A percentile compares a stretch with the other conserved stretches of the same genome.
Evolutionary conservation across 92 coral and sea anemone species (phyloP).

Genomic region (Palythoa heliodiscus): DNA sequence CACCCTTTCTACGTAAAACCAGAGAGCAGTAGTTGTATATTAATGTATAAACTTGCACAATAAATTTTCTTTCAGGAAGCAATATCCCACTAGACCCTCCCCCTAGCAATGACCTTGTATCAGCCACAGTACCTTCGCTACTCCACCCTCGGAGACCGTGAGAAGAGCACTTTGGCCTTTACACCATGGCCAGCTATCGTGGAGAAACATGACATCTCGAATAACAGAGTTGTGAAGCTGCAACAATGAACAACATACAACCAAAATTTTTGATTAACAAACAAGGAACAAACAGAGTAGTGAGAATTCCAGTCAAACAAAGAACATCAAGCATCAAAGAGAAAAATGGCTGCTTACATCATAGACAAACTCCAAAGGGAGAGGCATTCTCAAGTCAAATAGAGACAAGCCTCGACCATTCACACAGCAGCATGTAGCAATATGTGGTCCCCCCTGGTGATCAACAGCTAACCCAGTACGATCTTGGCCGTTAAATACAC

Average conservation of each 20-base stretch:
- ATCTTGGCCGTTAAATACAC: constrained; percentile 86
- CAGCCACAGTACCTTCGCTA: constrained; percentile 67
- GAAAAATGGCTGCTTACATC: constrained; percentile 61
- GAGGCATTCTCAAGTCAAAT: constrained; percentile 87
- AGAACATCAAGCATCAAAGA: not conserved
- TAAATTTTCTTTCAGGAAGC: too few species aligned
- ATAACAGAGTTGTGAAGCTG: constrained; percentile 73
- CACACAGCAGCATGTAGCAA: constrained; percentile 78
- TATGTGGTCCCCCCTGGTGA: constrained; percentile 67
- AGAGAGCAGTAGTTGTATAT: too few species aligned
- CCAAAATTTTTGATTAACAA: not conserved
- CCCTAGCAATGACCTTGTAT: not conserved
- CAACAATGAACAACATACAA: not conserved
- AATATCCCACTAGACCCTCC: too few species aligned
- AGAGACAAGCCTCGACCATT: constrained; percentile 88
- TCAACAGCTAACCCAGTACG: constrained; percentile 86
- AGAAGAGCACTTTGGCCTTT: constrained; percentile 82
- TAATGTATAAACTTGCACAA: too few species aligned
- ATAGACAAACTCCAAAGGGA: constrained; percentile 74
- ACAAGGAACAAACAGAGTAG: not conserved
- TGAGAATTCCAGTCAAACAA: not conserved
- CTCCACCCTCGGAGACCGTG: constrained; percentile 82
- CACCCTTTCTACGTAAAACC: too few species aligned
- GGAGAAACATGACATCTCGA: constrained; percentile 87
- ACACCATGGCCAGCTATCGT: constrained; percentile 94